Evolutionary conservation across 1,140 invertebrate species (phyloP), one percentile per base, ranked within the genome.

Genomic region (Leptestheria dahalacensis): DNA sequence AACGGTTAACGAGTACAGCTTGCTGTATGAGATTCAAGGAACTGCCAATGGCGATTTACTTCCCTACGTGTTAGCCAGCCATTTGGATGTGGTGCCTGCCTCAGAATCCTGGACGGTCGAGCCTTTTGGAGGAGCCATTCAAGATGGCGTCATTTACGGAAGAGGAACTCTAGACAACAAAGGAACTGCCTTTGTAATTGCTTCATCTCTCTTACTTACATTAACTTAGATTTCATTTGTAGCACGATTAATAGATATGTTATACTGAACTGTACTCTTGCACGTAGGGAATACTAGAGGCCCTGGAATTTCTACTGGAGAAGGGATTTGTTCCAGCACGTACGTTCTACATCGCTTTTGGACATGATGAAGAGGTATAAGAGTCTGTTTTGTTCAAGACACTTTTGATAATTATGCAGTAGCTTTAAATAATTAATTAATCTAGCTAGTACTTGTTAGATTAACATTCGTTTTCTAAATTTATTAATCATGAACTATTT

Each of bases 281-380:
- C 3, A 2, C 28, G n/a, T 56, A 59, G 57, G 46, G 46, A 10
- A 76, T 79, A 54, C 65, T 80, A 53, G 77, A 78, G 70, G 75
- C 77, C 21, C 59, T 79, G n/a, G 75, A 80, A 62, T 74, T 69
- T 62, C 61, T 74, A 48, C 51, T 79, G 29, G 63, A 69, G 54
- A 68, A 67, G 58, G 72, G 71, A 2, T 69, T 70, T 56, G 64
- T 66, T 61, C 76, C 77, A 2, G 59, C 67, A 46, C 66, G 79
- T 63, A 69, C 73, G 46, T 76, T 80, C 65, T 79, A 75, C 64
- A 65, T 80, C 24, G 77, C 73, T n/a, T 79, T 79, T 70, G 79
- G 79, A 3, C 79, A 80, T 67, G 79, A 81, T 69, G 79, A 80
- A 69, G 79, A 80, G 69, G 78, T 79, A n/a, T 79, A 66, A n/a